phyloP scores from a whole-genome alignment of 2,888 invertebrate genomes.

The Heteromurus nitidus region DNA sequence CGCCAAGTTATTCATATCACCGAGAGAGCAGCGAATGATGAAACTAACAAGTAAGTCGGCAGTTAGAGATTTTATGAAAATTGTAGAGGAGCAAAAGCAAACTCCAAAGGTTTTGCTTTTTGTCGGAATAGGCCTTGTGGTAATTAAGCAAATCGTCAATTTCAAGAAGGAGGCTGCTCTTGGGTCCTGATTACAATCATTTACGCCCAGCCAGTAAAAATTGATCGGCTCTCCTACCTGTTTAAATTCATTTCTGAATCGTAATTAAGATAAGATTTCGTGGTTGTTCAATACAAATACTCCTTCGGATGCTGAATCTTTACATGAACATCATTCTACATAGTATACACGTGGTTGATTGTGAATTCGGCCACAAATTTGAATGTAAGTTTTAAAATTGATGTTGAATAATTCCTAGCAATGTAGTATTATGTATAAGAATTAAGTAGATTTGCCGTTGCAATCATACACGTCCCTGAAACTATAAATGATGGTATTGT shows the following conservation, averaged over 20 bases:
- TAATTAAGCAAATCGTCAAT: slow-evolving; percentile 52
- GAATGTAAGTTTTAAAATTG: too few species aligned
- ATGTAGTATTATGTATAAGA: too few species aligned
- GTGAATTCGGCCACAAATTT: too few species aligned
- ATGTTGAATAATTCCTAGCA: too few species aligned
- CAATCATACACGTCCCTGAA: too few species aligned
- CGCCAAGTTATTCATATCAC: too few species aligned
- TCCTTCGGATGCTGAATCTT: neutral
- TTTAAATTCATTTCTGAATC: slow-evolving; percentile 31
- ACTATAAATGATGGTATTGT: too few species aligned
- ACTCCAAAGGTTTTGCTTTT: slow-evolving; percentile 43
- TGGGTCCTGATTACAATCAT: slow-evolving; percentile 23
- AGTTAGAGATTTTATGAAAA: slow-evolving; percentile 33
- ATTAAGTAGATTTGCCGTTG: too few species aligned
- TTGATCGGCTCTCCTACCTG: slow-evolving; percentile 40
- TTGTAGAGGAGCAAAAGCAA: slow-evolving; percentile 32
- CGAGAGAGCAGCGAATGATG: neutral
- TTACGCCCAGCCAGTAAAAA: slow-evolving; percentile 35
- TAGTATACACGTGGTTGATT: too few species aligned
- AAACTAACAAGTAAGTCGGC: slow-evolving; percentile 13
- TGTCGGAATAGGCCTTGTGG: slow-evolving; percentile 42
- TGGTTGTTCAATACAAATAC: too few species aligned
- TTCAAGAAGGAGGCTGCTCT: slow-evolving; percentile 38
- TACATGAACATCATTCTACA: too few species aligned
- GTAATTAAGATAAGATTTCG: neutral